Conservation (phyloP, 2,888 invertebrate genomes). For the Parthenolecanium corni region DNA sequence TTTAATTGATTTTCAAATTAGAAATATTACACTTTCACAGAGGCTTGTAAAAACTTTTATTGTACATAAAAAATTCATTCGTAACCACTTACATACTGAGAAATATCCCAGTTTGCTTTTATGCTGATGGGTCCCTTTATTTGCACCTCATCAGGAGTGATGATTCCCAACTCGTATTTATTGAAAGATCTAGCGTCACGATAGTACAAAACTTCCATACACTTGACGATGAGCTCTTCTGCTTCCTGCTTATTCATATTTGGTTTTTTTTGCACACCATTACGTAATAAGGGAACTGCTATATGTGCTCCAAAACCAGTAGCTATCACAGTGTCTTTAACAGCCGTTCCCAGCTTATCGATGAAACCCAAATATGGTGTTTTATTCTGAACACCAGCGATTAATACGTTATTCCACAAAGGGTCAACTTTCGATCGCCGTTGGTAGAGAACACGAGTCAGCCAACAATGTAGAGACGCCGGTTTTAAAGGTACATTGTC, state of each 20-base stretch:
- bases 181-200: slow-evolving; percentile 31
- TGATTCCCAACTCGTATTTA: slow-evolving; percentile 46
- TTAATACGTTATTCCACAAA: slow-evolving; percentile 87
- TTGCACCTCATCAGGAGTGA: slow-evolving; percentile 51
- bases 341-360: slow-evolving; percentile 88
- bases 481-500: slow-evolving; percentile 84
- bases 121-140: slow-evolving; percentile 61
- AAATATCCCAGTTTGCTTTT: slow-evolving; percentile 70
- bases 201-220: slow-evolving; percentile 82
- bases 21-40: no score
- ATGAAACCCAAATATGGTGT: slow-evolving; percentile 72
- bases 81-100: slow-evolving; percentile 37
- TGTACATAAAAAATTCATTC: no score
- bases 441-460: slow-evolving; percentile 88
- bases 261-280: slow-evolving; percentile 52
- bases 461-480: slow-evolving; percentile 82
- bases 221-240: slow-evolving; percentile 54
- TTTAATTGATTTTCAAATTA: no score
- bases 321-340: slow-evolving; percentile 69
- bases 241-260: slow-evolving; percentile 47
- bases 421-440: slow-evolving; percentile 86
- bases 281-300: slow-evolving; percentile 72
- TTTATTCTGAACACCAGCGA: slow-evolving; percentile 72
- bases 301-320: slow-evolving; percentile 86
- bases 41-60: no score